Conservation (phyloP, 2,888 invertebrate genomes). For the Aradus depressus region DNA sequence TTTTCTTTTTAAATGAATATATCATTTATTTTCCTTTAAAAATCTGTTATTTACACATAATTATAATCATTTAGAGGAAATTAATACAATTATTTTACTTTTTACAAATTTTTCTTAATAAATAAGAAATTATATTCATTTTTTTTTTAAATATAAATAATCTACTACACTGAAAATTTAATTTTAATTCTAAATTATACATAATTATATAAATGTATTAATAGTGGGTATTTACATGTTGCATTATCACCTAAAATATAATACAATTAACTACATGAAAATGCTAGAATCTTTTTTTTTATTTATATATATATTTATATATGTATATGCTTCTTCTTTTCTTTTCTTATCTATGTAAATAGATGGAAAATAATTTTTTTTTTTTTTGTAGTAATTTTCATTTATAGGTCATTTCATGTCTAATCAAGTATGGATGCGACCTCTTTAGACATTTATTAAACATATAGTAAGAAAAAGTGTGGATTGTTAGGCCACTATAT, state of each 20-base stretch:
- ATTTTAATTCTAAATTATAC: conserved; percentile 11
- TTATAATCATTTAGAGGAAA: no score
- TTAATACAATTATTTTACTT: no score
- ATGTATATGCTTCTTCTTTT: not conserved
- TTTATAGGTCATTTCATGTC: not conserved
- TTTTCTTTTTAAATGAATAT: no score
- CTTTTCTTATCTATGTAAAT: not conserved
- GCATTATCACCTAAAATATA: conserved; percentile 13
- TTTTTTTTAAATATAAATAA: conserved; percentile 2
- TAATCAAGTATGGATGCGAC: no score
- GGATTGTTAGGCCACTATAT: no score
- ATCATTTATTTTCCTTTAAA: no score
- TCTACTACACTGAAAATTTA: conserved; percentile 17
- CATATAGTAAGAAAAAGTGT: no score
- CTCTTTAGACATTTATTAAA: no score
- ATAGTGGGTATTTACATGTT: conserved; percentile 14
- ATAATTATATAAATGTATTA: conserved; percentile 11
- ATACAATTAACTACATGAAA: conserved; percentile 9
- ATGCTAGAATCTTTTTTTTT: conserved; percentile 12
- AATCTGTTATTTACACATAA: no score
- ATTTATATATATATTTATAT: not conserved
- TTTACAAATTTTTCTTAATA: no score
- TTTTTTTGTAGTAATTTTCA: not conserved
- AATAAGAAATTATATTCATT: no score
- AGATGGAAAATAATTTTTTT: not conserved